These are phyloP conservation scores for Syrmaticus mikado DNA, from an alignment of 2,113 vertebrate species.

Conservation along the genomic window DNA sequence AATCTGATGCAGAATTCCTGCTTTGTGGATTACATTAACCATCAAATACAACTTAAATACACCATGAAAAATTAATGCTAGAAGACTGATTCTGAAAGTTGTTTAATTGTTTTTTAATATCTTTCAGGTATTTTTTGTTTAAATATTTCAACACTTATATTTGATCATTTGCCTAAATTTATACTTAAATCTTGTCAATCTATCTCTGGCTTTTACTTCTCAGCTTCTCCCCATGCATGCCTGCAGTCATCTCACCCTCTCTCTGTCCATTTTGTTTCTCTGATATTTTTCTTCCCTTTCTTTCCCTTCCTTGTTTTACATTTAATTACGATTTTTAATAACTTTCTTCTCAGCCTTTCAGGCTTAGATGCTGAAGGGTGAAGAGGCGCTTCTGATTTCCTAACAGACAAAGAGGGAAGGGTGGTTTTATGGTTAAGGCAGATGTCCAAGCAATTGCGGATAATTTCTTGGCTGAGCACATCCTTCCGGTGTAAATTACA, in stretches of 20 bases:
- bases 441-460: neutral
- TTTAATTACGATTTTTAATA: conserved; percentile 12
- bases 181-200: neutral
- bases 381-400: neutral
- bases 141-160: neutral
- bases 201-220: neutral
- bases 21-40: neutral
- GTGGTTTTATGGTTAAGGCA: conserved; percentile 10
- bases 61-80: neutral
- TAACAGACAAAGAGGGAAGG: neutral
- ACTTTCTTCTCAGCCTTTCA: neutral
- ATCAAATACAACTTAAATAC: neutral
- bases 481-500: conserved; percentile 32
- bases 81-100: neutral
- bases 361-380: neutral
- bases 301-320: conserved; percentile 19
- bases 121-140: neutral
- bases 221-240: neutral
- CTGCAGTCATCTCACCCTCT: neutral
- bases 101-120: neutral
- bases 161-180: neutral
- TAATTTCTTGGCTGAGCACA: conserved; percentile 41
- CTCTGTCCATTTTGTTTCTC: neutral
- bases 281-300: neutral
- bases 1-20: neutral